Conservation (phyloP, 2,113 vertebrate genomes). For the Onychostruthus taczanowskii region DNA sequence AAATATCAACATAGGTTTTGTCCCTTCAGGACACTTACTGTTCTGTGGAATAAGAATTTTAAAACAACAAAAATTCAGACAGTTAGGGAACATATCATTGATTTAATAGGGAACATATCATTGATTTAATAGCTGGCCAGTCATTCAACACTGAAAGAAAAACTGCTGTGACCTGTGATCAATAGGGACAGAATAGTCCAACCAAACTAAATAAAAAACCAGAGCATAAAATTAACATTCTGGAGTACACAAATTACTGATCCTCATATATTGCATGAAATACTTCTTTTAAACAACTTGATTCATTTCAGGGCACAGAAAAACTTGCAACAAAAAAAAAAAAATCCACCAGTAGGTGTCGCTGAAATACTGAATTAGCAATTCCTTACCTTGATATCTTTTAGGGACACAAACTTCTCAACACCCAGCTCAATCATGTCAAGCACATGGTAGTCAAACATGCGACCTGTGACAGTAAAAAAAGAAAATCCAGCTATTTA, state of each 20-base stretch:
- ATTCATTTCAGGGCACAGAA: neutral
- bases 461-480: slow-evolving; percentile 79
- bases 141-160: neutral
- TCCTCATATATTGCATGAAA: neutral
- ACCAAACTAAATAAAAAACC: neutral
- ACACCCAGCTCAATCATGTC: slow-evolving; percentile 96
- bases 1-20: slow-evolving; percentile 95
- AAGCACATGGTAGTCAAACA: slow-evolving; percentile 94
- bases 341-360: slow-evolving; percentile 33
- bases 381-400: slow-evolving; percentile 87
- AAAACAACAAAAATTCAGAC: neutral
- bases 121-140: neutral
- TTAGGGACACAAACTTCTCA: slow-evolving; percentile 87
- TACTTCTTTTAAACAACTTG: rapidly evolving
- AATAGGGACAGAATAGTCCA: neutral
- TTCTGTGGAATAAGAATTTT: slow-evolving; percentile 67
- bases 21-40: slow-evolving; percentile 89
- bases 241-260: neutral
- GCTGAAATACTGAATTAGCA: neutral
- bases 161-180: neutral
- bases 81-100: neutral
- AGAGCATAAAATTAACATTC: neutral
- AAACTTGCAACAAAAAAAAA: neutral
- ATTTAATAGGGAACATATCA: neutral
- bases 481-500: neutral